phyloP scores from a whole-genome alignment of 1,140 invertebrate species.

The Aphidius gifuensis region DNA sequence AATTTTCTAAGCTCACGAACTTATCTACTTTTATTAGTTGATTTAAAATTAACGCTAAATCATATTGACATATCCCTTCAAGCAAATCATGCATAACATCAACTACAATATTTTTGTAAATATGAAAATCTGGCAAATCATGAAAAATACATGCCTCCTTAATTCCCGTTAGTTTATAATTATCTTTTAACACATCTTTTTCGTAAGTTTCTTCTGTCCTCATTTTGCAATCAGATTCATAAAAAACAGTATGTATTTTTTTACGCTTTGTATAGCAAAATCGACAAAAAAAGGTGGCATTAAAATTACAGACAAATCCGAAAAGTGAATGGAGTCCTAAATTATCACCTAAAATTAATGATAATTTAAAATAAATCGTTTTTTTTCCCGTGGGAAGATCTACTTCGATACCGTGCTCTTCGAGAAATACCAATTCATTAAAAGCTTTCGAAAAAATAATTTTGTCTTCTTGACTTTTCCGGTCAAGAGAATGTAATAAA shows the following conservation, averaged over 20 bases:
- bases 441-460: slow-evolving; percentile 2
- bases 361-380: background rate
- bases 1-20: slow-evolving; percentile 30
- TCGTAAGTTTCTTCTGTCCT: slow-evolving; percentile 25
- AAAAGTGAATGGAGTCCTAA: too few relatives aligned
- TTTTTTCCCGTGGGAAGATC: background rate
- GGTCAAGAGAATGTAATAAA: background rate
- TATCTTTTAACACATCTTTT: background rate
- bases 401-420: background rate
- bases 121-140: slow-evolving; percentile 29
- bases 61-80: slow-evolving; percentile 35
- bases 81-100: slow-evolving; percentile 38
- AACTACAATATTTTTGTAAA: slow-evolving; percentile 27
- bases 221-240: slow-evolving; percentile 20
- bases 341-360: background rate
- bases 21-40: slow-evolving; percentile 28
- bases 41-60: slow-evolving; percentile 29
- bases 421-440: background rate
- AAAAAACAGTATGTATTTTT: background rate
- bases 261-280: background rate
- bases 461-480: background rate
- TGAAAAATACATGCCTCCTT: slow-evolving; percentile 21
- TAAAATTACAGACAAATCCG: background rate
- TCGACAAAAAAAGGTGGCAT: background rate
- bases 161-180: slow-evolving; percentile 18